phyloP scores from a whole-genome alignment of 2,113 vertebrate genomes.

The Pelvicachromis taeniatus region DNA sequence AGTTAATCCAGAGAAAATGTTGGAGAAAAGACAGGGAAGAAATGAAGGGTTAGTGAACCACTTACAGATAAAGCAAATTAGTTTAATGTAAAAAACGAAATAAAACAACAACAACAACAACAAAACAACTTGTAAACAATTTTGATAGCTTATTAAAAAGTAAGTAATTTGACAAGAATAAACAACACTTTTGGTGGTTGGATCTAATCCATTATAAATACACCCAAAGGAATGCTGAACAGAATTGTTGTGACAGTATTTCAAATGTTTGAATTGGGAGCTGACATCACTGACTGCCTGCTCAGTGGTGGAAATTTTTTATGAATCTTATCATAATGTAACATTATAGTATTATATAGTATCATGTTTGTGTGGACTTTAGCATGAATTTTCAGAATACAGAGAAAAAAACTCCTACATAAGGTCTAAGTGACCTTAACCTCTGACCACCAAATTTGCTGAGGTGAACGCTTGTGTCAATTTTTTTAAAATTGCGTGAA shows the following conservation, averaged over 20 bases:
- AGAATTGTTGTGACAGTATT: neutral
- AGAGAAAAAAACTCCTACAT: neutral
- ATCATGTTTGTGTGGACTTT: neutral
- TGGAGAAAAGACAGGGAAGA: neutral
- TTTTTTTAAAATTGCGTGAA: neutral
- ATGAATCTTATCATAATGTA: neutral
- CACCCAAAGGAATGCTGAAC: too few relatives aligned
- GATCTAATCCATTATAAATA: too few relatives aligned
- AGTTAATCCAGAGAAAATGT: neutral
- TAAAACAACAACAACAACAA: too few relatives aligned
- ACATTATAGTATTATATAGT: neutral
- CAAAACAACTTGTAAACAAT: neutral
- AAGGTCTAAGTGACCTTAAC: neutral
- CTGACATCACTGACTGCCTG: neutral
- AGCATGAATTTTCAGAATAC: neutral
- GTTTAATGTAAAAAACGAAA: neutral
- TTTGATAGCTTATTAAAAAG: too few relatives aligned
- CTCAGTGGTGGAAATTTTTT: neutral
- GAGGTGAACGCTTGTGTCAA: neutral
- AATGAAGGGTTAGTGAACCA: neutral
- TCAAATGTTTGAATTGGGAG: neutral
- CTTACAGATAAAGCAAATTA: neutral
- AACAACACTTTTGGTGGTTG: too few relatives aligned
- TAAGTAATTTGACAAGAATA: too few relatives aligned
- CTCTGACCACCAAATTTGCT: neutral